A percentile compares a stretch with the other conserved stretches of the same genome.
Evolutionary conservation across 2,113 vertebrate genomes (phyloP).

Genomic region (Brachypteracias leptosomus): DNA sequence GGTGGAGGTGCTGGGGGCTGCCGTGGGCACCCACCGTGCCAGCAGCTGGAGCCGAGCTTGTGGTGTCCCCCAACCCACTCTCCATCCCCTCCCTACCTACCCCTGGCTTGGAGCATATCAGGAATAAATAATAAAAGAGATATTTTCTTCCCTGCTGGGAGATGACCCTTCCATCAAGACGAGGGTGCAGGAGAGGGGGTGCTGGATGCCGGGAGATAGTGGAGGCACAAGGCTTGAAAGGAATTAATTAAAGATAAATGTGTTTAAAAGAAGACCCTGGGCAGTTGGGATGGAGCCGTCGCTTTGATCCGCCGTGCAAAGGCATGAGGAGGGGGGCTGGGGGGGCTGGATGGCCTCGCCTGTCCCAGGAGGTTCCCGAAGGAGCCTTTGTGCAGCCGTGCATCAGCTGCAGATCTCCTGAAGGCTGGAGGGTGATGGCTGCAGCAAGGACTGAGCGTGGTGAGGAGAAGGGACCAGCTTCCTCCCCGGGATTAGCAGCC

Average conservation of each 20-base stretch:
- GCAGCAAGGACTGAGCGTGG: not conserved
- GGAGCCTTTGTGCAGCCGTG: fast-evolving
- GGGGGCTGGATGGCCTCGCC: not conserved
- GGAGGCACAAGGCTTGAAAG: constrained; percentile 35
- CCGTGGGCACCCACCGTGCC: not conserved
- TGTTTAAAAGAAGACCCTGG: constrained; percentile 20
- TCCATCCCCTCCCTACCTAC: fast-evolving
- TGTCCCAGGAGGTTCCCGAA: not conserved
- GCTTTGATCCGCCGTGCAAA: not conserved
- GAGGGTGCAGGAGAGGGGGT: not conserved
- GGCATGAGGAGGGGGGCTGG: not conserved
- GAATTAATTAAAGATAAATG: constrained; percentile 62
- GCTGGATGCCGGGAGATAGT: not conserved
- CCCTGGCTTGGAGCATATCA: fast-evolving
- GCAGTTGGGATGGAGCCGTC: not conserved
- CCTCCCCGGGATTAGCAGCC: not conserved
- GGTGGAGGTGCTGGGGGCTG: not conserved
- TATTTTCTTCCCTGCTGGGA: fast-evolving
- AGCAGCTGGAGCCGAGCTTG: not conserved
- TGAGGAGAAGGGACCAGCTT: not conserved
- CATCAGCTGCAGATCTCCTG: not conserved
- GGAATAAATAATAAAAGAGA: not conserved
- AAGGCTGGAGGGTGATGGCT: not conserved
- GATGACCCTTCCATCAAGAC: not conserved
- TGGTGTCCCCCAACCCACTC: not conserved